A percentile compares a stretch with the other conserved stretches of the same genome.
Evolutionary conservation across 2,888 invertebrate genomes (phyloP).

Genomic region (Acanthoscelides obtectus): DNA sequence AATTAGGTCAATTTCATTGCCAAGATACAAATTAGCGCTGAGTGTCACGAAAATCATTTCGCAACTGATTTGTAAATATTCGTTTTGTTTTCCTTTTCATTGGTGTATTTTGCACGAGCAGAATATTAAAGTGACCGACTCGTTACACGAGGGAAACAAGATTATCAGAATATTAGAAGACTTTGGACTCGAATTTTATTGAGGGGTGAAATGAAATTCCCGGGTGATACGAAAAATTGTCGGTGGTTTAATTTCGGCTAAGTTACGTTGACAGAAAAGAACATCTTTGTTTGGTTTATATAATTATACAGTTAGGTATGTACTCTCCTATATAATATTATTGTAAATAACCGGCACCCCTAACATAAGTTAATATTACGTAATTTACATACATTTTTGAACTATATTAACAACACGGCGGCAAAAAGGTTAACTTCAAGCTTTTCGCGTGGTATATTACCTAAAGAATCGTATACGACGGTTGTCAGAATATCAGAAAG

Average conservation of each 20-base stretch:
- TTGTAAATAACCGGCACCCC: too few relatives aligned
- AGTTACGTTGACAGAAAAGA: background rate
- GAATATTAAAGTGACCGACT: background rate
- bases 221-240: background rate
- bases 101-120: background rate
- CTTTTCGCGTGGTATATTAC: too few relatives aligned
- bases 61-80: background rate
- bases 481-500: too few relatives aligned
- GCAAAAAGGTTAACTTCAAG: too few relatives aligned
- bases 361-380: too few relatives aligned
- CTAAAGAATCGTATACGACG: too few relatives aligned
- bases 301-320: background rate
- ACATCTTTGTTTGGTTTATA: too few relatives aligned
- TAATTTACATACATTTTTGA: too few relatives aligned
- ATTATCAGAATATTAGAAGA: background rate
- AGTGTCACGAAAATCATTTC: background rate
- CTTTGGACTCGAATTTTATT: background rate
- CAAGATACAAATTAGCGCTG: background rate
- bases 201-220: background rate
- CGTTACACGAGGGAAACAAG: background rate
- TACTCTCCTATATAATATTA: too few relatives aligned
- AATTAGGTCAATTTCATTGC: background rate
- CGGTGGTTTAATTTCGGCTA: background rate
- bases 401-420: too few relatives aligned
- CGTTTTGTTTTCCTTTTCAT: background rate